phyloP scores from a whole-genome alignment of 23 tunicate genomes.

The Trididemnum nubilum region DNA sequence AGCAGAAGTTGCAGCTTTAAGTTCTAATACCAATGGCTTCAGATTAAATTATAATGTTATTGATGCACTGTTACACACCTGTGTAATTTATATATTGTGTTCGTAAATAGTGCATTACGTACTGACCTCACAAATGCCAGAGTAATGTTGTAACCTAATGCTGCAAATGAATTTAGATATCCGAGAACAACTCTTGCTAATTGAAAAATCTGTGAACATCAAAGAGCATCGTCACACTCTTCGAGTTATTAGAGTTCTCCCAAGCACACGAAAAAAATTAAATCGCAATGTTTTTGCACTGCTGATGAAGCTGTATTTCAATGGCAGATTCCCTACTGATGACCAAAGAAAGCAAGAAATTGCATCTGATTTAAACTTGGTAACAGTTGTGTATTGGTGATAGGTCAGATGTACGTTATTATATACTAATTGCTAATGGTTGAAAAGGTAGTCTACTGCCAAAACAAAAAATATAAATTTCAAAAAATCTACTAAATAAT shows the following conservation, averaged over 20 bases:
- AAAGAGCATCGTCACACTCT: constrained; percentile 67
- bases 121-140: no score
- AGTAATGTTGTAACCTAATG: no score
- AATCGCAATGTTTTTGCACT: constrained; percentile 36
- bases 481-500: neutral
- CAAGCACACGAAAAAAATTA: constrained; percentile 65
- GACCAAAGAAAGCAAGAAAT: constrained; percentile 52
- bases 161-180: no score
- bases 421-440: no score
- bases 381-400: no score
- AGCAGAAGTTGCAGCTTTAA: no score
- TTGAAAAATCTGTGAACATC: constrained; percentile 65
- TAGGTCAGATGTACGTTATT: no score
- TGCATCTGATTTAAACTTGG: constrained; percentile 49
- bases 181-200: constrained; percentile 60
- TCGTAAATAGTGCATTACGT: no score
- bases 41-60: no score
- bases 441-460: neutral
- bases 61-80: no score
- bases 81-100: no score
- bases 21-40: no score
- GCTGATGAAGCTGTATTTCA: constrained; percentile 49
- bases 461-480: neutral
- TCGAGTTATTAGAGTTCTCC: constrained; percentile 62
- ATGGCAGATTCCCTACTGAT: constrained; percentile 74